Percentiles rank a stretch among this genome's conserved stretches.
These are phyloP conservation scores for Cephus runcator DNA, from an alignment of 2,888 invertebrate genomes.

Conservation along the genomic window DNA sequence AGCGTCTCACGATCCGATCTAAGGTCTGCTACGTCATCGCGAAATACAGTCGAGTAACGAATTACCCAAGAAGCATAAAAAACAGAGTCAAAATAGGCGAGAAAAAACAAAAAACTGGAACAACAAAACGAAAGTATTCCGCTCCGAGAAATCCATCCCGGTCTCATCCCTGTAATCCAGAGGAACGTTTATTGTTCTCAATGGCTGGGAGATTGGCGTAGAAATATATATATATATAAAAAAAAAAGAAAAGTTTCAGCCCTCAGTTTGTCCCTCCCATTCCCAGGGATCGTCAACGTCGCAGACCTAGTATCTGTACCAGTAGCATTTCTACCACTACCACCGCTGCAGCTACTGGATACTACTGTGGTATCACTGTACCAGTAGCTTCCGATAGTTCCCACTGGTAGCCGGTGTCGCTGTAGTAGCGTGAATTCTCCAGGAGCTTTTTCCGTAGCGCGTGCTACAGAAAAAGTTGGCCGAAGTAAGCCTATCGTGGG, in stretches of 20 bases:
- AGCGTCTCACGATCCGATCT: neutral
- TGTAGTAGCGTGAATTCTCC: neutral
- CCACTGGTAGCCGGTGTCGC: neutral
- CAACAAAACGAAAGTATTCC: neutral
- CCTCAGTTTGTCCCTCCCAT: neutral
- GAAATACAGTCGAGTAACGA: neutral
- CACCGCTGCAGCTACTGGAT: neutral
- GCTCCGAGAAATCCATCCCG: neutral
- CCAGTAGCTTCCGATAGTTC: neutral
- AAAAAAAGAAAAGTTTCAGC: slow-evolving; percentile 16
- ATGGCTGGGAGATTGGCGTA: slow-evolving; percentile 26
- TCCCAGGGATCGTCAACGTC: neutral
- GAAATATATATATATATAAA: slow-evolving; percentile 11
- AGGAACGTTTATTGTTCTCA: slow-evolving; percentile 25
- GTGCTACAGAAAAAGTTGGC: slow-evolving; percentile 24
- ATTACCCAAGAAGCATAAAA: neutral
- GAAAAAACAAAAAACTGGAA: neutral
- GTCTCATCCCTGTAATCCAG: neutral
- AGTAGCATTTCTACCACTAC: neutral
- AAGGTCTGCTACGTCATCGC: neutral
- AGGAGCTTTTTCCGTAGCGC: slow-evolving; percentile 7
- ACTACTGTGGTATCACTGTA: neutral
- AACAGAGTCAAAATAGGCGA: neutral
- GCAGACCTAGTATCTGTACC: neutral
- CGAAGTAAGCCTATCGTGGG: slow-evolving; percentile 50